These are phyloP conservation scores for Cyclina sinensis DNA, from an alignment of 1,140 invertebrate genomes.

Conservation along the genomic window DNA sequence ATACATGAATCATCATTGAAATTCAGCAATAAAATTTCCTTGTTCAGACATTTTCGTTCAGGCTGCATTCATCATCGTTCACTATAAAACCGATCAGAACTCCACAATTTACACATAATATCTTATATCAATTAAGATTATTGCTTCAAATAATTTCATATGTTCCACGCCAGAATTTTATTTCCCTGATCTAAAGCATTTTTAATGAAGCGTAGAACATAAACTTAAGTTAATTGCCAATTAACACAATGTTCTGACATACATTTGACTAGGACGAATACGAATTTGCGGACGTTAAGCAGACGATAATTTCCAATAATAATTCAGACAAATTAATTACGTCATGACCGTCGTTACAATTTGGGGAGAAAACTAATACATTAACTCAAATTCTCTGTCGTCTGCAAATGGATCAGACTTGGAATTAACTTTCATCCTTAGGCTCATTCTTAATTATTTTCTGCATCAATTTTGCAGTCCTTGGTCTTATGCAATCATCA, in stretches of 20 bases:
- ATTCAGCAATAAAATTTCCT: too few species aligned
- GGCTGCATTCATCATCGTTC: too few species aligned
- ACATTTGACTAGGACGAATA: conserved; percentile 39
- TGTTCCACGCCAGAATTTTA: conserved; percentile 11
- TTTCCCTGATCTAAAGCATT: conserved; percentile 33
- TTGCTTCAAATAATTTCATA: neutral
- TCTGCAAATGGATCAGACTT: neutral
- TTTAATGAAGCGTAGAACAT: conserved; percentile 35
- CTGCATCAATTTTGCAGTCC: too few species aligned
- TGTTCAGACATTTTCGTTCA: too few species aligned
- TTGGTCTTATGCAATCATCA: too few species aligned
- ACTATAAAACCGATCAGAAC: too few species aligned
- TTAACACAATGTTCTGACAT: conserved; percentile 17
- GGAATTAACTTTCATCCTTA: neutral
- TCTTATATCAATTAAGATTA: neutral
- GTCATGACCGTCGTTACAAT: neutral
- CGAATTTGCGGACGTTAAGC: neutral
- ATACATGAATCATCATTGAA: too few species aligned
- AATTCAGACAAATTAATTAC: conserved; percentile 9
- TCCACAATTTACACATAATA: neutral
- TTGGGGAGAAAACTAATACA: neutral
- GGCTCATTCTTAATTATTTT: too few species aligned
- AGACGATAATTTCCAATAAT: neutral
- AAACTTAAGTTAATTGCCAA: conserved; percentile 15
- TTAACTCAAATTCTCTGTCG: neutral